These are phyloP conservation scores for Tetheella fluctuosa DNA, from an alignment of 2,888 invertebrate species.

Conservation along the genomic window DNA sequence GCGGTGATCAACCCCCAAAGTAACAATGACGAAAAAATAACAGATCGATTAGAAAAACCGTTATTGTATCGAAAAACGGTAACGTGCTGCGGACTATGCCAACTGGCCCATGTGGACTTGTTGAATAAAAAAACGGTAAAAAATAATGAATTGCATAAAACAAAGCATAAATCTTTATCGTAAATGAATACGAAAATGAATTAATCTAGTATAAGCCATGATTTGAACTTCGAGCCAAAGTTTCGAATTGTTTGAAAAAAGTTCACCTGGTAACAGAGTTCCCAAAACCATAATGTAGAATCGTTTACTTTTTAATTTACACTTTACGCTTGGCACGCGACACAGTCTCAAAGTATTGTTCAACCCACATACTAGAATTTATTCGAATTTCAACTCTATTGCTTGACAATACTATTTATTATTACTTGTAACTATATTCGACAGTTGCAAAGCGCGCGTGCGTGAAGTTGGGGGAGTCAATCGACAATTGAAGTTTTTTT, in stretches of 20 bases:
- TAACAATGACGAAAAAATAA: not conserved
- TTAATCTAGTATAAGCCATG: too few species aligned
- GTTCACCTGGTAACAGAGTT: constrained; percentile 3
- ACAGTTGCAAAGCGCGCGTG: constrained; percentile 8
- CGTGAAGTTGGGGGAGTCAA: constrained; percentile 1
- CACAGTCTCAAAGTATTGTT: constrained; percentile 1
- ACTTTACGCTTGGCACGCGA: constrained; percentile 13
- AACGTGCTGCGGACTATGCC: constrained; percentile 1
- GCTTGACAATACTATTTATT: not conserved
- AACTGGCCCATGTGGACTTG: not conserved
- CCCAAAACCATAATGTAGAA: constrained; percentile 1
- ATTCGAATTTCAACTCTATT: constrained; percentile 4
- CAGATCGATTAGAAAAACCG: constrained; percentile 12
- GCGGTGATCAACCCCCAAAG: constrained; percentile 8
- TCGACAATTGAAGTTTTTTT: constrained; percentile 9
- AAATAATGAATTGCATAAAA: too few species aligned
- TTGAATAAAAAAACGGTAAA: not conserved
- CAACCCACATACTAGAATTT: not conserved
- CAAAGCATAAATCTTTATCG: too few species aligned
- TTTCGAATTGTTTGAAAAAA: not conserved
- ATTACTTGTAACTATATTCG: not conserved
- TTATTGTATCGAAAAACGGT: constrained; percentile 10
- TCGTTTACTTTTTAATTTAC: constrained; percentile 16
- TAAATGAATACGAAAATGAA: too few species aligned
- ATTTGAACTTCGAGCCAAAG: not conserved